Conservation (phyloP, 1,140 invertebrate species). For the Rhopalosiphum maidis region DNA sequence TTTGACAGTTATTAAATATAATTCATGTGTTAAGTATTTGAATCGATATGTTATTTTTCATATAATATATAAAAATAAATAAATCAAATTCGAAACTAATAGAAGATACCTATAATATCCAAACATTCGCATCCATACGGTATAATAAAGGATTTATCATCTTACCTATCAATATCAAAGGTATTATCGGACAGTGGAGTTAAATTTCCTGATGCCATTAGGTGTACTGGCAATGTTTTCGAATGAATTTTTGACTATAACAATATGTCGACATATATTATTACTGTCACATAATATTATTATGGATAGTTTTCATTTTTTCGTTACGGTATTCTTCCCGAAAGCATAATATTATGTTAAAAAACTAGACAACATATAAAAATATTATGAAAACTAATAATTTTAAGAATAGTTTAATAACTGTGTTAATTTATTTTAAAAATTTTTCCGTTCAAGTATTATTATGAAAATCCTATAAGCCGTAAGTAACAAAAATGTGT, state of each 20-base stretch:
- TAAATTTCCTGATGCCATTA: constrained; percentile 94
- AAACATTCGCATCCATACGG: neutral
- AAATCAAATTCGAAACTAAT: no score
- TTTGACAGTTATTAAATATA: no score
- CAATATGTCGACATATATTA: constrained; percentile 53
- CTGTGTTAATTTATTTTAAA: no score
- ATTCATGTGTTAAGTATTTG: no score
- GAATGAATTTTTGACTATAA: constrained; percentile 82
- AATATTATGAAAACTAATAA: no score
- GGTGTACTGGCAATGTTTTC: constrained; percentile 81
- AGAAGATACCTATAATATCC: neutral
- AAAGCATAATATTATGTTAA: neutral
- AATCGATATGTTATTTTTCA: no score
- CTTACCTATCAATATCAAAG: constrained; percentile 89
- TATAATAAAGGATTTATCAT: neutral
- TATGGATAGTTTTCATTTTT: neutral
- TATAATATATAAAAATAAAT: no score
- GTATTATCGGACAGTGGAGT: constrained; percentile 84
- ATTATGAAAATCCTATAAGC: no score
- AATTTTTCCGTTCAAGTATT: no score
- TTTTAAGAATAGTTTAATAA: no score
- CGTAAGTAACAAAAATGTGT: no score
- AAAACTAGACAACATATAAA: no score
- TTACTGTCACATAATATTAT: neutral
- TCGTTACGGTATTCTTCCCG: neutral